Evolutionary conservation across 2,888 invertebrate genomes (phyloP).

Genomic region (Alviniconcha strummeri): DNA sequence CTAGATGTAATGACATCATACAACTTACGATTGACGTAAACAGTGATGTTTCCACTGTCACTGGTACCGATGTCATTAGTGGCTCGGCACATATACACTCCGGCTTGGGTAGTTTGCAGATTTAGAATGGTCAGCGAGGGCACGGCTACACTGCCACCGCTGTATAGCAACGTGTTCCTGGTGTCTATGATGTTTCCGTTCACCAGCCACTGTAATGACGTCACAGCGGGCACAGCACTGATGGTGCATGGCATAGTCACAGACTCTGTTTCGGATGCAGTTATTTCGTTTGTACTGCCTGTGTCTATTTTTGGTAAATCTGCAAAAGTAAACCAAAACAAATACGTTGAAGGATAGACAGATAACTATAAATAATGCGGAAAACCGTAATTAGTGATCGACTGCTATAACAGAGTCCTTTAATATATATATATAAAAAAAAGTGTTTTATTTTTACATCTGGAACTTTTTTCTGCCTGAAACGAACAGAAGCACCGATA

Average conservation of each 20-base stretch:
- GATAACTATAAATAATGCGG: no score
- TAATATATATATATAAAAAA: no score
- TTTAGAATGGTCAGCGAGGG: not conserved
- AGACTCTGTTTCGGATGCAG: not conserved
- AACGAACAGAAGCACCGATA: no score
- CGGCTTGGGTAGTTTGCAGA: conserved; percentile 4
- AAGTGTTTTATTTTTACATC: no score
- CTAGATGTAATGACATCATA: no score
- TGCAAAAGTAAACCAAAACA: not conserved
- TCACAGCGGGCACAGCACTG: conserved; percentile 7
- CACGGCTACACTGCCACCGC: not conserved
- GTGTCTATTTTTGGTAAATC: not conserved
- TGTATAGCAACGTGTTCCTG: not conserved
- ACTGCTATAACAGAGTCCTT: no score
- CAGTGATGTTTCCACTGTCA: conserved; percentile 11
- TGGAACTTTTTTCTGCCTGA: no score
- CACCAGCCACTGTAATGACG: conserved; percentile 2
- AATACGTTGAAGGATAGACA: no score
- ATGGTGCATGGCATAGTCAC: conserved; percentile 21
- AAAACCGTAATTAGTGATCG: no score
- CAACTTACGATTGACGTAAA: conserved; percentile 15
- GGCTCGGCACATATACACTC: conserved; percentile 4
- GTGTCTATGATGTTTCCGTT: not conserved
- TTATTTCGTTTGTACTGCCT: not conserved
- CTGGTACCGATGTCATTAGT: not conserved